A percentile compares a stretch with the other conserved stretches of the same genome.
Conservation (phyloP, 1,140 invertebrate genomes). For the Drosophila nigromelanica region DNA sequence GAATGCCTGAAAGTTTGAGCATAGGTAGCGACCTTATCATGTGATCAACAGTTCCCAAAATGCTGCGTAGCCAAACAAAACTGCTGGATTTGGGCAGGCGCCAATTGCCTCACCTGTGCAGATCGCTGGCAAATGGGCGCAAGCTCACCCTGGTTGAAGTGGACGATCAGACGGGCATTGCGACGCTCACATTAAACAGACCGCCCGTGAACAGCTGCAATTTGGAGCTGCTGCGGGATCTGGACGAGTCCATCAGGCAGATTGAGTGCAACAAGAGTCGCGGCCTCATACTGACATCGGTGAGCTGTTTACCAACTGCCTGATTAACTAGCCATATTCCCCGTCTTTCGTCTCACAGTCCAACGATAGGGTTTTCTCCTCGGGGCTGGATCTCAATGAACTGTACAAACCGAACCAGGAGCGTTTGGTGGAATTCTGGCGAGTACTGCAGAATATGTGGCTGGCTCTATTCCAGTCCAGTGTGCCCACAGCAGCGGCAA, state of each 20-base stretch:
- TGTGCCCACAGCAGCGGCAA: constrained; percentile 90
- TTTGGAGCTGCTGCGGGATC: constrained; percentile 88
- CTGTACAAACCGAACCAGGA: constrained; percentile 91
- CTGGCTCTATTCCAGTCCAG: constrained; percentile 89
- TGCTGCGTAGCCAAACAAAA: constrained; percentile 54
- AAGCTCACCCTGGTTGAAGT: constrained; percentile 50
- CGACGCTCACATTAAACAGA: constrained; percentile 89
- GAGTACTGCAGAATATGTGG: constrained; percentile 91
- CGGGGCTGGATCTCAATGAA: constrained; percentile 94
- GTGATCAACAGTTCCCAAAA: constrained; percentile 54
- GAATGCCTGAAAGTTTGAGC: neutral
- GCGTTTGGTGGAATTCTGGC: constrained; percentile 90
- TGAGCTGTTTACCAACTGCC: constrained; percentile 13
- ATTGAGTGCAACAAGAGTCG: constrained; percentile 88
- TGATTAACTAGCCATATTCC: neutral
- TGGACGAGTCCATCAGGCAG: constrained; percentile 88
- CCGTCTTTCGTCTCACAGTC: constrained; percentile 84
- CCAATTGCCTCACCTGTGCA: constrained; percentile 1
- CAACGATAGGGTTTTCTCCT: constrained; percentile 90
- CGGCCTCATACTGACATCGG: constrained; percentile 93
- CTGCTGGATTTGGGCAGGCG: constrained; percentile 16
- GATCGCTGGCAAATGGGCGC: constrained; percentile 23
- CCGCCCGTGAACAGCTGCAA: constrained; percentile 93
- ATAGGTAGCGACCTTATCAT: constrained; percentile 29
- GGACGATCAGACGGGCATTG: constrained; percentile 87